Evolutionary conservation across 1,140 invertebrate species (phyloP).

Genomic region (Ooceraea biroi): DNA sequence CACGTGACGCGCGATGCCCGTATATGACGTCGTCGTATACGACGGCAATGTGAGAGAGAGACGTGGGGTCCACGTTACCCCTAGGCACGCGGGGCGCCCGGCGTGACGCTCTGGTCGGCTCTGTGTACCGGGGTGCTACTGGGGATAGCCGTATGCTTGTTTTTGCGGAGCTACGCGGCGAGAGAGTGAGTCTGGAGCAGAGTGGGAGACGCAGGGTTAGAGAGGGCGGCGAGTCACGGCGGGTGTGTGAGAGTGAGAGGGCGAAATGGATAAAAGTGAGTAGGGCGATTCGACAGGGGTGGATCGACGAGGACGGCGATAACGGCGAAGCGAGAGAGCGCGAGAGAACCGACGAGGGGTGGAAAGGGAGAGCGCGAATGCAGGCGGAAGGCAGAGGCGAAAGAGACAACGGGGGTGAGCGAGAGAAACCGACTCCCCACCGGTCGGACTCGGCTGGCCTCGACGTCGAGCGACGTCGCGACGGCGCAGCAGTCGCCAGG

Average conservation of each 20-base stretch:
- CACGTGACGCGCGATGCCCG: constrained; percentile 67
- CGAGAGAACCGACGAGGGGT: background rate
- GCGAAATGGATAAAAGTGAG: background rate
- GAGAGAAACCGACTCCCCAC: constrained; percentile 25
- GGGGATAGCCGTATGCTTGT: constrained; percentile 76
- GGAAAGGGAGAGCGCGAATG: background rate
- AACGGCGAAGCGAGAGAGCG: constrained; percentile 12
- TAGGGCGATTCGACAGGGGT: background rate
- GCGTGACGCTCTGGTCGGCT: constrained; percentile 70
- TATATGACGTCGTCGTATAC: constrained; percentile 32
- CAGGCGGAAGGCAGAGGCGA: constrained; percentile 3
- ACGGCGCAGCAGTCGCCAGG: constrained; percentile 71
- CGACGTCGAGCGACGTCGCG: constrained; percentile 71
- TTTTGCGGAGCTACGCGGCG: constrained; percentile 71
- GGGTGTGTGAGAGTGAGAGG: background rate
- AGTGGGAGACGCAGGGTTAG: constrained; percentile 40
- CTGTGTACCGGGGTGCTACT: constrained; percentile 75
- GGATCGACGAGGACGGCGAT: too few relatives aligned
- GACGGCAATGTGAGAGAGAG: constrained; percentile 27
- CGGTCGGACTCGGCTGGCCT: constrained; percentile 40
- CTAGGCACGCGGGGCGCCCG: constrained; percentile 61
- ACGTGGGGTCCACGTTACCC: constrained; percentile 67
- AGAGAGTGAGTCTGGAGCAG: constrained; percentile 40
- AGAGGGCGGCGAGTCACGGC: background rate
- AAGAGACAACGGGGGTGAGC: background rate